Base-by-base conservation (phyloP, 53 echinoderm and acorn worm genomes). In the Echinometra lucunter region DNA sequence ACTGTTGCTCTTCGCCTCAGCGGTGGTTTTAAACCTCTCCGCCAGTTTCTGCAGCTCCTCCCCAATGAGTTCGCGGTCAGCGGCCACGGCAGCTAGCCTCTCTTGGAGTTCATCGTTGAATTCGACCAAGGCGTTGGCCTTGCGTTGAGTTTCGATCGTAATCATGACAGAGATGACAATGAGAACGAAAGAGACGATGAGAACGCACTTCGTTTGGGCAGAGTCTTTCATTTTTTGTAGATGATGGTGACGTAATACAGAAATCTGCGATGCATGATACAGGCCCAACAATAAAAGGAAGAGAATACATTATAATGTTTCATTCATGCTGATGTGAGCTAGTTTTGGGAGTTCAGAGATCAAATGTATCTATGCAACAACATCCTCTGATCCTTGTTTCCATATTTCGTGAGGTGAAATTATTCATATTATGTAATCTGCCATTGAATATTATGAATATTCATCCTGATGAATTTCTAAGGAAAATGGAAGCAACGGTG, bases 71-170 rank as follows among this genome's bases (percentile, higher is more conserved):
- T 70, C 45, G 30, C 92, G 74, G 45, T 92, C 92, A 45, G n/a
- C 32, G 45, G 92, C 70, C 30, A 92, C 44, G 44, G 67, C 92
- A 10, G 44, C 42, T 17, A 92, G 72, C 19, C 72, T 42, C 49
- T 44, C 92, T 42, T 92, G 92, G 67, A 92, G 70, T 32, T 92
- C 92, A 47, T 42, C 72, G 74, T 92, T 92, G 32, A 69, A 72
- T 45, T 92, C 92, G 44, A 92, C 92, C 44, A 92, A 74, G 92
- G 92, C 92, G 74, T 92, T 92, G 44, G 92, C 92, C 70, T 92
- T 92, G 66, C 92, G 92, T 21, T 92, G 92, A 27, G 92, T 92
- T 69, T 92, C 92, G 16, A 92, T 27, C 0, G 92, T 92, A 66
- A 92, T 72, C 70, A 92, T 92, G 47, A 92, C 92, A n/a, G 92